phyloP scores from a whole-genome alignment of 2,888 invertebrate genomes.

The Tethea ocularis region DNA sequence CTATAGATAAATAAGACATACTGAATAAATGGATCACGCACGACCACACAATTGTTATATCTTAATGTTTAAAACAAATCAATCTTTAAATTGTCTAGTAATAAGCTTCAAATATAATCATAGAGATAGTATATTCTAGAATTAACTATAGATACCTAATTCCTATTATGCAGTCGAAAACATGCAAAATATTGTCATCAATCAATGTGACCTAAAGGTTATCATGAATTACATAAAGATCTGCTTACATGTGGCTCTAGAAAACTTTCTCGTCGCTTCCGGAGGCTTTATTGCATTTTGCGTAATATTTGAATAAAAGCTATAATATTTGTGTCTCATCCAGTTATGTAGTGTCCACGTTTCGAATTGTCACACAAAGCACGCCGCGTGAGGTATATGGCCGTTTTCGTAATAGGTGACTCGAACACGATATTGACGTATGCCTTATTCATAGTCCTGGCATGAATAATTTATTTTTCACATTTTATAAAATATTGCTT shows the following conservation, averaged over 20 bases:
- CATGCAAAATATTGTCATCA: neutral
- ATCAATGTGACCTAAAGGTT: neutral
- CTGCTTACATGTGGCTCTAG: neutral
- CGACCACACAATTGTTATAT: neutral
- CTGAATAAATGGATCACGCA: neutral
- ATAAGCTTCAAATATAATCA: neutral
- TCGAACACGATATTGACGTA: slow-evolving; percentile 51
- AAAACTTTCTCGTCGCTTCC: neutral
- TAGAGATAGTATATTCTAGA: neutral
- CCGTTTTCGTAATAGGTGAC: slow-evolving; percentile 73
- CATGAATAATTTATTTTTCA: neutral
- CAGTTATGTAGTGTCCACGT: slow-evolving; percentile 20
- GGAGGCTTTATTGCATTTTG: slow-evolving; percentile 3
- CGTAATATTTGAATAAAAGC: slow-evolving; percentile 13
- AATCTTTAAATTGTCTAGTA: neutral
- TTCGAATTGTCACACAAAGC: slow-evolving; percentile 59
- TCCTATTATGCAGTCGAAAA: neutral
- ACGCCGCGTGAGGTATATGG: slow-evolving; percentile 59
- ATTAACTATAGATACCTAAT: neutral
- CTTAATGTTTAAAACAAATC: neutral
- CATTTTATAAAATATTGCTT: neutral
- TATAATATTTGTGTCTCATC: slow-evolving; percentile 18
- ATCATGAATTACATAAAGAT: neutral
- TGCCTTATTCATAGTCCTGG: slow-evolving; percentile 56
- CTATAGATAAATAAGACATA: neutral